These are phyloP conservation scores for Himalopsyche kuldschensis DNA, from an alignment of 2,888 invertebrate species.

Conservation along the genomic window DNA sequence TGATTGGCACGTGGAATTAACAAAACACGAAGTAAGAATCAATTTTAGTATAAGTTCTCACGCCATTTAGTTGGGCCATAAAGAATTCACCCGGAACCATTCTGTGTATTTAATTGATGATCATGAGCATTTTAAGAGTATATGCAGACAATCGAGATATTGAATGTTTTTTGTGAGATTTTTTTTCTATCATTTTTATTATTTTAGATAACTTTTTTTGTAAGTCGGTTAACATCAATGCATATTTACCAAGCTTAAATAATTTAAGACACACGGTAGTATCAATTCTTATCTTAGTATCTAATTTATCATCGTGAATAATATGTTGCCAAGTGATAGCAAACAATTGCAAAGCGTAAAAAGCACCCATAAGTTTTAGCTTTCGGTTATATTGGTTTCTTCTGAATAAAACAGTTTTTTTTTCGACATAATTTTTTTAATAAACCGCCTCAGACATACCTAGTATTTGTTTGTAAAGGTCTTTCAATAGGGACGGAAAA, in stretches of 20 bases:
- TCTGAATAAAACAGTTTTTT: too few relatives aligned
- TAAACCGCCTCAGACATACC: too few relatives aligned
- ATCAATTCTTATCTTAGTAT: not conserved
- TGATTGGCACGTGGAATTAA: not conserved
- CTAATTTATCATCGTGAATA: not conserved
- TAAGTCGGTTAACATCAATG: not conserved
- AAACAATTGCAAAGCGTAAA: too few relatives aligned
- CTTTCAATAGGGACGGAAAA: too few relatives aligned
- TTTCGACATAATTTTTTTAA: too few relatives aligned
- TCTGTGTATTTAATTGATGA: not conserved
- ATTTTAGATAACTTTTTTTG: not conserved
- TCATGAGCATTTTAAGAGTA: not conserved
- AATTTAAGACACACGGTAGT: not conserved
- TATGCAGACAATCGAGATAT: not conserved
- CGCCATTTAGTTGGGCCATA: not conserved
- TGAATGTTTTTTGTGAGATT: not conserved
- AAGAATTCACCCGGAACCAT: not conserved
- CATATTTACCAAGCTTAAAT: not conserved
- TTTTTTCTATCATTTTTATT: not conserved
- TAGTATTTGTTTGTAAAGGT: too few relatives aligned
- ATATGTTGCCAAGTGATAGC: too few relatives aligned
- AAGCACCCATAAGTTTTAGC: too few relatives aligned
- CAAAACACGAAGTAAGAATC: not conserved
- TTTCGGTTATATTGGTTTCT: too few relatives aligned
- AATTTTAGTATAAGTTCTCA: not conserved